phyloP scores from a whole-genome alignment of 92 coral and sea anemone species.

The Siderastrea siderea region DNA sequence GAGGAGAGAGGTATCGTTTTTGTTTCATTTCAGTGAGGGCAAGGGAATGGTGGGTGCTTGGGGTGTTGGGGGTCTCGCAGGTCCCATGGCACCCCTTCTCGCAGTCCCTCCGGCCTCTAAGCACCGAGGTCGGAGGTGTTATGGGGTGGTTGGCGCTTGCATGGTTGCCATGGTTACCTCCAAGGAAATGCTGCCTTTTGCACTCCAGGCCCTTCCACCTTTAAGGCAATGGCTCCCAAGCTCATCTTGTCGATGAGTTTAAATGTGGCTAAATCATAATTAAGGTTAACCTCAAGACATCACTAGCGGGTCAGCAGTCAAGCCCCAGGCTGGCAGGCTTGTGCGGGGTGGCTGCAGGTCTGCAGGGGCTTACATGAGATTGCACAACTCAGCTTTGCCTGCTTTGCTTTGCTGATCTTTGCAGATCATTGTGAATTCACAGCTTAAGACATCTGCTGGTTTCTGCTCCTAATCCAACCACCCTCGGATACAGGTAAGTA shows the following conservation, averaged over 20 bases:
- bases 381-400: background rate
- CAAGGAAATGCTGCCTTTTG: background rate
- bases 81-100: too few relatives aligned
- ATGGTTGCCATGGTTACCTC: background rate
- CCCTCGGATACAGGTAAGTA: too few relatives aligned
- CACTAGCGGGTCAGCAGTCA: too few relatives aligned
- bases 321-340: background rate
- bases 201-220: background rate
- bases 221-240: background rate
- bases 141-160: too few relatives aligned
- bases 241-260: background rate
- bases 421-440: background rate
- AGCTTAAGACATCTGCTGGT: constrained; percentile 3
- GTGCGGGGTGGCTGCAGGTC: constrained; percentile 7
- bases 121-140: too few relatives aligned
- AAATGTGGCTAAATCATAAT: too few relatives aligned
- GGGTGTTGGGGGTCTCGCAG: too few relatives aligned
- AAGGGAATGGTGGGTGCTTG: too few relatives aligned
- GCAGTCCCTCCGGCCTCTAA: too few relatives aligned
- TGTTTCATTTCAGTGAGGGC: too few relatives aligned
- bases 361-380: constrained; percentile 10
- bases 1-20: too few relatives aligned
- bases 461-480: background rate
- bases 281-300: too few relatives aligned
- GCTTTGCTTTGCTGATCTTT: constrained; percentile 1